Percentiles rank a stretch among this genome's conserved stretches.
Conservation (phyloP, 2,113 vertebrate species). For the Zosterops borbonicus region DNA sequence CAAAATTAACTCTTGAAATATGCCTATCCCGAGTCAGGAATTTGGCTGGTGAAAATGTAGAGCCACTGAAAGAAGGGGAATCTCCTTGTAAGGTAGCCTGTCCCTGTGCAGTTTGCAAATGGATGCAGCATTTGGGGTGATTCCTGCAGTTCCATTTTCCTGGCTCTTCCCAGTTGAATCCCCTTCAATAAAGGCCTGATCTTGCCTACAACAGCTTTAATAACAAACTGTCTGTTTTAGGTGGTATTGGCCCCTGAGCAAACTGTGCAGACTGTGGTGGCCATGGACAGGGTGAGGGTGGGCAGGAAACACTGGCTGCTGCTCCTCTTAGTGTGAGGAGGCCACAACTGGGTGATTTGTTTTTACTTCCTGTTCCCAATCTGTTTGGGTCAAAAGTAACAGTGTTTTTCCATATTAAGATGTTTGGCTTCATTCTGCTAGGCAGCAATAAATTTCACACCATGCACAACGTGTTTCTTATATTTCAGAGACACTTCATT, state of each 20-base stretch:
- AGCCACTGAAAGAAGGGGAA: neutral
- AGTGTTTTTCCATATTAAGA: slow-evolving; percentile 71
- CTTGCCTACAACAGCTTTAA: neutral
- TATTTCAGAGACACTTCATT: slow-evolving; percentile 64
- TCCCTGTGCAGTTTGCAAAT: neutral
- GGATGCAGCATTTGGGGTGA: neutral
- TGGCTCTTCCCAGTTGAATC: neutral
- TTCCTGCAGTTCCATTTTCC: neutral
- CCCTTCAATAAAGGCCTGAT: neutral
- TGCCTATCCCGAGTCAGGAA: neutral
- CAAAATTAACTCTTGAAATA: neutral
- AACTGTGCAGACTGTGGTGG: neutral
- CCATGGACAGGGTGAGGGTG: neutral
- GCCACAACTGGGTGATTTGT: slow-evolving; percentile 61
- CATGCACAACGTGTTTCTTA: slow-evolving; percentile 9
- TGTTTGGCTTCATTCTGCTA: slow-evolving; percentile 57
- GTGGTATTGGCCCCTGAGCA: neutral
- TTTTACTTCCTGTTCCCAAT: slow-evolving; percentile 74
- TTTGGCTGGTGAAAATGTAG: neutral
- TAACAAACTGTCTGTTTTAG: neutral
- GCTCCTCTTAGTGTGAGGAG: slow-evolving; percentile 31
- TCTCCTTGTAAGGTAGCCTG: neutral
- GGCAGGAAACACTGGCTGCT: slow-evolving; percentile 66
- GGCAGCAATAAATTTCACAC: slow-evolving; percentile 67
- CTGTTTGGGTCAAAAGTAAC: slow-evolving; percentile 70